A percentile compares a stretch with the other conserved stretches of the same genome.
Conservation (phyloP, 2,113 vertebrate genomes). For the Rhodinocichla rosea region DNA sequence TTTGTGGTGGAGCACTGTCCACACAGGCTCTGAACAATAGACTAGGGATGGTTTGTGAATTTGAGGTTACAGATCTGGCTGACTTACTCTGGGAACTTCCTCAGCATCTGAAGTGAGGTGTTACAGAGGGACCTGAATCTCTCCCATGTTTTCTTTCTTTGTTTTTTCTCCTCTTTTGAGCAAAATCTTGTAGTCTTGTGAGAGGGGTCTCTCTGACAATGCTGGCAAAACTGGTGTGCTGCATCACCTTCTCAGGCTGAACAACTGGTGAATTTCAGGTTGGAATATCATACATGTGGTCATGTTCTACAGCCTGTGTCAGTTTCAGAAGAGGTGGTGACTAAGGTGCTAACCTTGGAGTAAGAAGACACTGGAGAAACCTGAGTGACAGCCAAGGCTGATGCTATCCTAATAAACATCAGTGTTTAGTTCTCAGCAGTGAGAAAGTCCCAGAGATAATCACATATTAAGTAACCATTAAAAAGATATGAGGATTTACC, state of each 20-base stretch:
- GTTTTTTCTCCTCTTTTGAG: not conserved
- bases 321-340: slow-evolving; percentile 47
- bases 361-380: slow-evolving; percentile 53
- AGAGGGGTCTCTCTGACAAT: not conserved
- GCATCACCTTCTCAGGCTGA: not conserved
- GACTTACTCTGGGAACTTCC: not conserved
- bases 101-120: not conserved
- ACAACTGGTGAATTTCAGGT: not conserved
- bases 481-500: slow-evolving; percentile 54
- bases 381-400: slow-evolving; percentile 54
- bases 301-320: slow-evolving; percentile 48
- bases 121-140: not conserved
- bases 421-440: slow-evolving; percentile 50
- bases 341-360: slow-evolving; percentile 44
- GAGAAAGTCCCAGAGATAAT: slow-evolving; percentile 42
- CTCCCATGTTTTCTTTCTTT: not conserved
- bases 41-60: not conserved
- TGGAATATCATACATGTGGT: slow-evolving; percentile 63
- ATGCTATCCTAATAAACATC: slow-evolving; percentile 52
- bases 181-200: not conserved
- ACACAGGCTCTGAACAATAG: not conserved
- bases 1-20: not conserved
- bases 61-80: not conserved
- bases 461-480: slow-evolving; percentile 43
- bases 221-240: not conserved